A percentile compares a stretch with the other conserved stretches of the same genome.
These are phyloP conservation scores for Euwallacea similis DNA, from an alignment of 1,140 invertebrate genomes.

Conservation along the genomic window DNA sequence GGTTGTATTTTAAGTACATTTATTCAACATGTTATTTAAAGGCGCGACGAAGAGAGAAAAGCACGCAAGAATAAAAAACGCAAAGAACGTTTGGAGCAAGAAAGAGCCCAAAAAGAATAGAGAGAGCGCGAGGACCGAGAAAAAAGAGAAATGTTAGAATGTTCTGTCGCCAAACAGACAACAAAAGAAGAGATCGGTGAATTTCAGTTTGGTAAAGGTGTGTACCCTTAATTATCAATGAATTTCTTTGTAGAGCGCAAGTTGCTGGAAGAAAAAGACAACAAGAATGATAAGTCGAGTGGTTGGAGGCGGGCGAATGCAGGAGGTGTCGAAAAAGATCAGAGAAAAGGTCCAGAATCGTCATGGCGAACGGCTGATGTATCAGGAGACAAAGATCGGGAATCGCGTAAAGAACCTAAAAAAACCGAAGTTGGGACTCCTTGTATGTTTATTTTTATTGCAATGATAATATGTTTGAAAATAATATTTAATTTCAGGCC, in stretches of 20 bases:
- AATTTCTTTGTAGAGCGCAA: conserved; percentile 20
- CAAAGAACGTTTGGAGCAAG: conserved; percentile 59
- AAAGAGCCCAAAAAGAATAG: conserved; percentile 48
- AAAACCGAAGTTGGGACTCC: conserved; percentile 18
- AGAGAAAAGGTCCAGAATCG: conserved; percentile 11
- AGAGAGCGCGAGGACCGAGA: conserved; percentile 54
- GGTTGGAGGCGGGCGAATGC: conserved; percentile 22
- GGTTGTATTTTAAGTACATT: not conserved
- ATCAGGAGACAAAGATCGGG: conserved; percentile 21
- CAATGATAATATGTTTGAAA: not conserved
- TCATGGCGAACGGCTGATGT: conserved; percentile 25
- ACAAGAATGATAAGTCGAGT: conserved; percentile 18
- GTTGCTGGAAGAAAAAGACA: conserved; percentile 14
- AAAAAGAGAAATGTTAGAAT: conserved; percentile 65
- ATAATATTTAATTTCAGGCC: conserved; percentile 1
- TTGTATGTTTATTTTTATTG: conserved; percentile 13
- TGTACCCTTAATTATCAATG: not conserved
- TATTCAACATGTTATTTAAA: not conserved
- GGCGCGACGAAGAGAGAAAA: conserved; percentile 55
- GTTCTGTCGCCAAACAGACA: conserved; percentile 68
- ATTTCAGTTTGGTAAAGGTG: not conserved
- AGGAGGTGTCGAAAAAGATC: not conserved
- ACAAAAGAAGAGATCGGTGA: conserved; percentile 72
- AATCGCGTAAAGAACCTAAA: conserved; percentile 8
- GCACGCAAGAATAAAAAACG: conserved; percentile 66